Conservation (phyloP, 2,797 vertebrate species). For the Synaphobranchus kaupii region DNA sequence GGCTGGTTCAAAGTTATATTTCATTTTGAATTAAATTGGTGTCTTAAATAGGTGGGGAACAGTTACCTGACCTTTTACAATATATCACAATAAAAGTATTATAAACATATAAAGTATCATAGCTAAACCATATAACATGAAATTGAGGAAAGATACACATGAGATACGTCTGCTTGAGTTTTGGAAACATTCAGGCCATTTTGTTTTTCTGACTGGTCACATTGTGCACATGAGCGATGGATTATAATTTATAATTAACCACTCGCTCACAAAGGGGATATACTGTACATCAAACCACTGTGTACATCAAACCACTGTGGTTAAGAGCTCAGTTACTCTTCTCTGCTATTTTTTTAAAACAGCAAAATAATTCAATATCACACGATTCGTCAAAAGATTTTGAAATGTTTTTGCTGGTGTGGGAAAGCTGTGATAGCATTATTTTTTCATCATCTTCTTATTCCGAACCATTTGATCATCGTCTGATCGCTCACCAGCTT, state of each 20-base stretch:
- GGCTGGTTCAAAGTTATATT: slow-evolving; percentile 1
- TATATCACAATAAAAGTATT: background rate
- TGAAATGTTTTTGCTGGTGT: background rate
- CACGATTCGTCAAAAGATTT: background rate
- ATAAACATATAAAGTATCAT: background rate
- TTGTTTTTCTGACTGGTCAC: background rate
- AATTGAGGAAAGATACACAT: background rate
- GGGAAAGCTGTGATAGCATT: background rate
- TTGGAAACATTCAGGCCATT: background rate
- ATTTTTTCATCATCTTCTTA: background rate
- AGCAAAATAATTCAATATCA: background rate
- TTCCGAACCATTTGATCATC: background rate
- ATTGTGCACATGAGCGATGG: background rate
- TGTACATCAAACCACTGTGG: too few relatives aligned
- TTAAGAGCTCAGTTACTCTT: background rate
- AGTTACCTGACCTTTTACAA: background rate
- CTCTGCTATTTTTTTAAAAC: background rate
- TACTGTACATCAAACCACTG: too few relatives aligned
- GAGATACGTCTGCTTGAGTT: background rate
- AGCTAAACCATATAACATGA: background rate
- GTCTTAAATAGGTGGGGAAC: background rate
- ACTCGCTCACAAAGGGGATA: background rate
- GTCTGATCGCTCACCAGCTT: slow-evolving; percentile 5
- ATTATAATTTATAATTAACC: background rate
- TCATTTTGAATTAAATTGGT: background rate